Conservation (phyloP, 2,888 invertebrate species). For the Chalcosyrphus nemorum region DNA sequence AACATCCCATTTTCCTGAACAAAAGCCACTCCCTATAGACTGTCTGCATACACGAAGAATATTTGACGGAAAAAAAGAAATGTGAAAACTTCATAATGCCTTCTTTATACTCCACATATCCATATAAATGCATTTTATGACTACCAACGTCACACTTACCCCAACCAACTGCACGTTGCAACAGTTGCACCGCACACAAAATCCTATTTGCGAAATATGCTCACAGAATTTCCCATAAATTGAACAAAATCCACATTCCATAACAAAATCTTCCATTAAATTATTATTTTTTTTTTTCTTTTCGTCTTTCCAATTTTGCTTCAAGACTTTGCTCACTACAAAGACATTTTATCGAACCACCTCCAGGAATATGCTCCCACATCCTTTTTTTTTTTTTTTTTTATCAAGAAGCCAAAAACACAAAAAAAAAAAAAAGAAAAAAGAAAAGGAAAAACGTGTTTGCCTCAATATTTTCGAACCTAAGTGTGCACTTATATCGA, state of each 20-base stretch:
- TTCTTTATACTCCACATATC: neutral
- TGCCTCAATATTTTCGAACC: conserved; percentile 50
- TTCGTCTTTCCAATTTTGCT: conserved; percentile 38
- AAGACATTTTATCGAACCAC: conserved; percentile 9
- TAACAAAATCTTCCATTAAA: conserved; percentile 59
- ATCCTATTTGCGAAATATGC: conserved; percentile 42
- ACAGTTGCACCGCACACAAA: conserved; percentile 5
- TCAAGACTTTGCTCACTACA: neutral
- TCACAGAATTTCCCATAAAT: conserved; percentile 41
- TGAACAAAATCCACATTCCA: conserved; percentile 42
- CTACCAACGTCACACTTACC: neutral
- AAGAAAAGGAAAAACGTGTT: conserved; percentile 18
- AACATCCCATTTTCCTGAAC: too few species aligned
- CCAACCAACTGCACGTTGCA: neutral
- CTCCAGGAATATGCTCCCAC: neutral
- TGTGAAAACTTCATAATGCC: neutral
- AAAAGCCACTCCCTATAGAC: too few species aligned
- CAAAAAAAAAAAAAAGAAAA: neutral
- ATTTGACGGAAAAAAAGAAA: too few species aligned
- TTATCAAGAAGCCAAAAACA: neutral
- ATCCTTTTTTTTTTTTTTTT: too few species aligned
- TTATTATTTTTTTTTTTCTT: conserved; percentile 23
- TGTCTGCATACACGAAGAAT: too few species aligned
- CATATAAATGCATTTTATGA: conserved; percentile 8
- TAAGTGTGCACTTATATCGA: conserved; percentile 69